Percentiles rank a stretch among this genome's conserved stretches.
phyloP scores from a whole-genome alignment of 2,797 vertebrate genomes.

The Florisuga fusca region DNA sequence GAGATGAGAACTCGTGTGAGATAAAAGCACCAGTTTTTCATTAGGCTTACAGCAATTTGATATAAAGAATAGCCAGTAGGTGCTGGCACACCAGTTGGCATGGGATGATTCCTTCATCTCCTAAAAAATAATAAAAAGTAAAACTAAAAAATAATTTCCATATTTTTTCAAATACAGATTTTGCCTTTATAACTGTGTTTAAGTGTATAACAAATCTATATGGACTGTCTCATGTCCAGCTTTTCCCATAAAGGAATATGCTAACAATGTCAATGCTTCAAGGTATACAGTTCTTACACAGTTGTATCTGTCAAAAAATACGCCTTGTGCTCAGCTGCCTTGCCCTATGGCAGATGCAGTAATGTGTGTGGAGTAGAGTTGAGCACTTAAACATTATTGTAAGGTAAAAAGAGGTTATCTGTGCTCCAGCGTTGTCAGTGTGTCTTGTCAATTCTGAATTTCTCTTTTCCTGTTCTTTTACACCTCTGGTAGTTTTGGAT shows the following conservation, averaged over 20 bases:
- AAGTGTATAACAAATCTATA: not conserved
- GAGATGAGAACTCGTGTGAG: not conserved
- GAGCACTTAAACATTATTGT: not conserved
- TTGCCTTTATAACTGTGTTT: not conserved
- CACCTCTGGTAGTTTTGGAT: not conserved
- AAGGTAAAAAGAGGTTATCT: not conserved
- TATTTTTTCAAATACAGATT: not conserved
- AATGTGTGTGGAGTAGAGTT: not conserved
- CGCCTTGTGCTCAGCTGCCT: not conserved
- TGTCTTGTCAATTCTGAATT: not conserved
- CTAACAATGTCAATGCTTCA: not conserved
- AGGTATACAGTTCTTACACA: not conserved
- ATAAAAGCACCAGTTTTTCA: not conserved
- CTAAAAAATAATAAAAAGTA: not conserved
- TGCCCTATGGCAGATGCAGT: not conserved
- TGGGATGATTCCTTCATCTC: rapidly evolving
- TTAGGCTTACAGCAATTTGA: not conserved
- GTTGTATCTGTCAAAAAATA: not conserved
- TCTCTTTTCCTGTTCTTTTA: not conserved
- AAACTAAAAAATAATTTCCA: not conserved
- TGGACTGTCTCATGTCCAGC: not conserved
- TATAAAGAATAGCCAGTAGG: not conserved
- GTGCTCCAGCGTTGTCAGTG: not conserved
- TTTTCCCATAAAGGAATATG: not conserved
- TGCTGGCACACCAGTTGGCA: not conserved